These are phyloP conservation scores for Cyclura pinguis DNA, from an alignment of 2,797 vertebrate genomes.

Conservation along the genomic window DNA sequence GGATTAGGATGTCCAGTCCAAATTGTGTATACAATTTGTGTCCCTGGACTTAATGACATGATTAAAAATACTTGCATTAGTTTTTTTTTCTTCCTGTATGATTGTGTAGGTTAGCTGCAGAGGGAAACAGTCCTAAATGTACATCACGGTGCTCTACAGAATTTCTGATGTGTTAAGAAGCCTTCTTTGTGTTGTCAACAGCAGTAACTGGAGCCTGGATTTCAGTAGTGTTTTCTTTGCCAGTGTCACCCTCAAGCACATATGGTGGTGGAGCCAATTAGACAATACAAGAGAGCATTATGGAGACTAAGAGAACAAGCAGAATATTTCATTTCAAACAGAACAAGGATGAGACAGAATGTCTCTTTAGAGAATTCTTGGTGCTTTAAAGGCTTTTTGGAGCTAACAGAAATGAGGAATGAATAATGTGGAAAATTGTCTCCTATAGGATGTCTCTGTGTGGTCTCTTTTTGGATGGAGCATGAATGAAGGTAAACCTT, in stretches of 20 bases:
- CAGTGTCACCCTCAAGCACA: conserved; percentile 23
- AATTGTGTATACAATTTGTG: neutral
- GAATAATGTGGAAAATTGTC: conserved; percentile 49
- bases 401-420: conserved; percentile 53
- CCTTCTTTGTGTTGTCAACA: neutral
- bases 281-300: conserved; percentile 51
- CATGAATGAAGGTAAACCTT: conserved; percentile 55
- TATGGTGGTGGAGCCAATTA: conserved; percentile 62
- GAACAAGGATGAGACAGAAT: conserved; percentile 44
- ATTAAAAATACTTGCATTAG: neutral
- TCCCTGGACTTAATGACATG: neutral
- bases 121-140: neutral
- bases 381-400: conserved; percentile 44
- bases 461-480: conserved; percentile 56
- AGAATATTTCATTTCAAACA: conserved; percentile 35
- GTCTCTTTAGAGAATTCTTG: conserved; percentile 64
- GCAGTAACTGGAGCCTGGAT: conserved; percentile 43
- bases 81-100: neutral
- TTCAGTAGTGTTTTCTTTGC: conserved; percentile 45
- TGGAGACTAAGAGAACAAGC: conserved; percentile 9
- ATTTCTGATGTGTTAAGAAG: conserved; percentile 18
- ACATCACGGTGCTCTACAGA: conserved; percentile 25
- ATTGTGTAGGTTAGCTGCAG: neutral
- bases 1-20: neutral
- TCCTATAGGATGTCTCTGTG: conserved; percentile 41